Percentiles rank a stretch among this genome's conserved stretches.
Conservation (phyloP, 2,888 invertebrate genomes). For the Mythimna ferrago region DNA sequence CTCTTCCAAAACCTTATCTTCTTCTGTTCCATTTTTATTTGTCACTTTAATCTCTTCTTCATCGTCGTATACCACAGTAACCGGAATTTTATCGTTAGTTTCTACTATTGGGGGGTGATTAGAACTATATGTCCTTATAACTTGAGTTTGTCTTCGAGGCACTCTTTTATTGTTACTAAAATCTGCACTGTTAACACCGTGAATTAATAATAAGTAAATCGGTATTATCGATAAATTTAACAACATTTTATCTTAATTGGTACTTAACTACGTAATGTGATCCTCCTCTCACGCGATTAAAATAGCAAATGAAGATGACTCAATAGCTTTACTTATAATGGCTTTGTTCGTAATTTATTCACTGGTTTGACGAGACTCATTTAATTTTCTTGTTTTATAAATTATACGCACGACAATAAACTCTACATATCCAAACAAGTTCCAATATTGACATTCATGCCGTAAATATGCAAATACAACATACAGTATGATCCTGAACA, state of each 20-base stretch:
- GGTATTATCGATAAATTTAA: constrained; percentile 37
- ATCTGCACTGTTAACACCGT: constrained; percentile 62
- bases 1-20: not conserved
- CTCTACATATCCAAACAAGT: constrained; percentile 31
- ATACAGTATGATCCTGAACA: constrained; percentile 34
- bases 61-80: constrained; percentile 57
- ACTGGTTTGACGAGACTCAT: constrained; percentile 81
- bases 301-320: constrained; percentile 80
- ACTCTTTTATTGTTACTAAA: constrained; percentile 48
- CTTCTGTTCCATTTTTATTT: constrained; percentile 17
- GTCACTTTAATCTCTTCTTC: constrained; percentile 29
- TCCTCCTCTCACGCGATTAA: constrained; percentile 76
- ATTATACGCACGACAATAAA: constrained; percentile 29
- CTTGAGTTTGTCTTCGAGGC: constrained; percentile 34
- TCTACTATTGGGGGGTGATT: constrained; percentile 75
- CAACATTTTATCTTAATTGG: constrained; percentile 56
- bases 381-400: constrained; percentile 40
- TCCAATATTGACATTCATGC: constrained; percentile 25
- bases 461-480: constrained; percentile 2
- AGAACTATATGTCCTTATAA: constrained; percentile 50
- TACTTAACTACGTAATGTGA: constrained; percentile 65
- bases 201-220: constrained; percentile 50
- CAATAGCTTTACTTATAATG: constrained; percentile 70
- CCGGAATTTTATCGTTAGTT: constrained; percentile 65
- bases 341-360: constrained; percentile 76